Evolutionary conservation across 2,113 vertebrate genomes (phyloP).

Genomic region (Callaeas wilsoni): DNA sequence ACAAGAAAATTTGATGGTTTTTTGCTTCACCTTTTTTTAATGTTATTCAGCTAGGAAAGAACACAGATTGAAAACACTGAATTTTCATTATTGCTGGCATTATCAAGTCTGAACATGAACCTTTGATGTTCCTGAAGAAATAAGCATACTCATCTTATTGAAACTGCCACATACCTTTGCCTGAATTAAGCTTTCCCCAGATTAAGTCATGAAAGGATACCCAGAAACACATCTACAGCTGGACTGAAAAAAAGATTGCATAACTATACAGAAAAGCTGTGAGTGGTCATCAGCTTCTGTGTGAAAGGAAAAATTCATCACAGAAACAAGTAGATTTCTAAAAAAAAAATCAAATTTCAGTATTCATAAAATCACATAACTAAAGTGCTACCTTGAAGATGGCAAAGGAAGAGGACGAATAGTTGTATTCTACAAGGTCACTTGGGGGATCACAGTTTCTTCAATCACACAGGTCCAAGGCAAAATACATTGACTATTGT

Average conservation of each 20-base stretch:
- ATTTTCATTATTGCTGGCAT: neutral
- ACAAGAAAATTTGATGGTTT: neutral
- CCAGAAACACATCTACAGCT: neutral
- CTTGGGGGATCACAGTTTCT: neutral
- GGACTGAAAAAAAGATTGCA: neutral
- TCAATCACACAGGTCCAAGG: neutral
- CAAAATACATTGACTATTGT: neutral
- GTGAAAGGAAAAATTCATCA: neutral
- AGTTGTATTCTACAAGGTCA: neutral
- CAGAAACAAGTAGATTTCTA: neutral
- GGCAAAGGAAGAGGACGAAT: neutral
- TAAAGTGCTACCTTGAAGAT: neutral
- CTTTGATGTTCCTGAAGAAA: neutral
- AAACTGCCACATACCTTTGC: neutral
- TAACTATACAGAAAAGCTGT: neutral
- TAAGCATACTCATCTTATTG: neutral
- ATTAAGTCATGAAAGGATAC: neutral
- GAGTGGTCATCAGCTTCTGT: rapidly evolving
- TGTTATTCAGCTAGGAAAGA: neutral
- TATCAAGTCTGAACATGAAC: neutral
- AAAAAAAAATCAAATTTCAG: neutral
- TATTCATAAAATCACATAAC: neutral
- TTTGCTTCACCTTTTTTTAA: neutral
- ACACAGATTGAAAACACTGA: neutral
- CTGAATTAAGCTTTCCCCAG: neutral